These are phyloP conservation scores for Pan paniscus DNA, from an alignment of 2,113 vertebrate genomes.

Conservation along the genomic window DNA sequence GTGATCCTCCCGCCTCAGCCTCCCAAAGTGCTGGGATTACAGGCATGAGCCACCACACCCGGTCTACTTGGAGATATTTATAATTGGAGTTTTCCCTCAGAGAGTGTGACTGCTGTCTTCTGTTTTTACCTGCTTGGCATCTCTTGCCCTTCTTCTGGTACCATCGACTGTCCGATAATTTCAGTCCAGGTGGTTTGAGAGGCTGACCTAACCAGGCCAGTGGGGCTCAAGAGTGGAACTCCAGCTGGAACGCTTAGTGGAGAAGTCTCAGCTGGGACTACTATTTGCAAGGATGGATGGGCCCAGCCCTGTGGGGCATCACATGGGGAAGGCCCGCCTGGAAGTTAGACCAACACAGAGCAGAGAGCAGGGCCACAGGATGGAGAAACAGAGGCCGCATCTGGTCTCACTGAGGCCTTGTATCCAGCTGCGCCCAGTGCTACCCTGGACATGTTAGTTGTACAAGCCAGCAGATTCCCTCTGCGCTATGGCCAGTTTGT, in stretches of 20 bases:
- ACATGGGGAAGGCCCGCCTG: not conserved
- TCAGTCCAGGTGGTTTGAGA: not conserved
- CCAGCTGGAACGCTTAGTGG: not conserved
- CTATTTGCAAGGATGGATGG: too few species aligned
- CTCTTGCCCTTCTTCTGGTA: not conserved
- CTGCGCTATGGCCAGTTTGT: not conserved
- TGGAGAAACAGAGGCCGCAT: not conserved
- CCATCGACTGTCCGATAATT: not conserved
- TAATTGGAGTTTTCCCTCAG: not conserved
- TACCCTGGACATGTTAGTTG: not conserved
- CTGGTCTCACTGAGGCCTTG: not conserved
- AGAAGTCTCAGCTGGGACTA: not conserved
- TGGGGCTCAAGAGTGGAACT: not conserved
- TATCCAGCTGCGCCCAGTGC: not conserved
- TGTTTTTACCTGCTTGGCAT: not conserved
- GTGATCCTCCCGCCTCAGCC: too few species aligned
- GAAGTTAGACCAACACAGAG: not conserved
- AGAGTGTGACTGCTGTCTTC: not conserved
- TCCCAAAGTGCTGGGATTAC: too few species aligned
- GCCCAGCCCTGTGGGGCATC: too few species aligned
- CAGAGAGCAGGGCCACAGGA: not conserved
- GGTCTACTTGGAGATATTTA: not conserved
- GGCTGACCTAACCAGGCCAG: not conserved
- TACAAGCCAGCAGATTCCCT: not conserved
- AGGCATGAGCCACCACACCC: too few species aligned